Evolutionary conservation across 1,140 invertebrate species (phyloP), one percentile per base, ranked within the genome.

Genomic region (Aphaenogaster ashmeadi): DNA sequence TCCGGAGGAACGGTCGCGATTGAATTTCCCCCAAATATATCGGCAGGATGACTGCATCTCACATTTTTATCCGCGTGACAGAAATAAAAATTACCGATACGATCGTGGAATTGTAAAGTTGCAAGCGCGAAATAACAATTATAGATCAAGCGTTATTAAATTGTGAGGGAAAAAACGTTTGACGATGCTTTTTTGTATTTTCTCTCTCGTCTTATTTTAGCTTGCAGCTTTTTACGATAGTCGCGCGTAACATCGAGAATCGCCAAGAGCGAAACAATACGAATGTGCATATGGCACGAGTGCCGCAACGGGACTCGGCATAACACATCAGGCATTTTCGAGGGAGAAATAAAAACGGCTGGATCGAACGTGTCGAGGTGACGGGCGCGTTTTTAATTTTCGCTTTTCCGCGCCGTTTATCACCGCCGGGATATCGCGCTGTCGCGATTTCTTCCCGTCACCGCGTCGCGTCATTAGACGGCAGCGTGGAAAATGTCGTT

Each of bases 401-500:
- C 8, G 11, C 21, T 83, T 72, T 74, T 83, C 52, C 54, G 18
- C 54, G 18, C 27, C 52, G 13, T 83, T 74, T 74, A 74, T 74
- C 41, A 27, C 21, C 21, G 47, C 3, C 36, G 13, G 50, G 66
- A 27, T 72, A 44, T 72, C 52, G 18, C 67, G 38, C 11, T 13
- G 38, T 38, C 52, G 41, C 15, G 41, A 83, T 74, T 74, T 83
- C 52, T 83, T 60, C 6, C 27, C 52, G 38, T 58, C n/a, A 38
- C 6, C 21, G 13, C 72, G 79, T 74, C 79, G 79, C 66, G 52
- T 81, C 67, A 60, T 83, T 74, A 74, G 41, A 74, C 38, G 80
- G 33, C n/a, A 47, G 18, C 80, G 18, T 38, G 67, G 47, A 72
- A 60, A 27, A 58, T 41, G 56, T 84, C 27, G 38, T 83, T 58